Base-by-base conservation (phyloP, 2,888 invertebrate species). In the Geotrupes spiniger region DNA sequence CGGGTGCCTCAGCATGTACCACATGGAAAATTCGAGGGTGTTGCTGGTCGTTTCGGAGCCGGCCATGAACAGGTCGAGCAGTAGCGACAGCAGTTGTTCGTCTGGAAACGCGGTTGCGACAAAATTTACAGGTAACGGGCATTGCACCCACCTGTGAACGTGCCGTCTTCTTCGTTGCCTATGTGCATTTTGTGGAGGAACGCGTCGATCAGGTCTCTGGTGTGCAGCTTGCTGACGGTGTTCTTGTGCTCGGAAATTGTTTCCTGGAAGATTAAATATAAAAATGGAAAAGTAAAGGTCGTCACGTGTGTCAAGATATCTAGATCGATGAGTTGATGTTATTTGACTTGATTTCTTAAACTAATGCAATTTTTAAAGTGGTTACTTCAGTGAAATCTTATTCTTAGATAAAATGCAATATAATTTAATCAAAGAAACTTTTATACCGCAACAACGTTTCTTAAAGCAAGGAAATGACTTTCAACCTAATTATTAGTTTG, bases 11-110 rank as follows among this genome's bases (percentile, higher is more conserved):
- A 82, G 73, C 52, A 85, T 71, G 54, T 81, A 77, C 1, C 84
- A 71, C 1, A 85, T 68, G 45, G 80, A 75, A 60, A 80, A 83
- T 1, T 78, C 77, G 6, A 83, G 70, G 0, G 83, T 81, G 61
- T 83, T 84, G 53, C 80, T 80, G 0, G 84, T 85, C 0, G 86
- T 87, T 68, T 87, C 85, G 5, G 81, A 78, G 1, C 86, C 86
- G 4, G 84, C 86, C 72, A 85, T 79, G 16, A 87, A 78, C 46
- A 87, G 69, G 60, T 87, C 86, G 59, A 84, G 64, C 59, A 84
- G 84, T 1, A 84, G 29, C 1, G 71, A 66, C 46, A 72, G 59
- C 9, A 74, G 51, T 56, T 74, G 73, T 40, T 73, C 67, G 48
- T 69, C 71, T 67, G 52, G 11, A 45, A 45, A 11, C 33, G 4